Conservation (phyloP, 2,797 vertebrate genomes). For the Rhodeus uyekii region DNA sequence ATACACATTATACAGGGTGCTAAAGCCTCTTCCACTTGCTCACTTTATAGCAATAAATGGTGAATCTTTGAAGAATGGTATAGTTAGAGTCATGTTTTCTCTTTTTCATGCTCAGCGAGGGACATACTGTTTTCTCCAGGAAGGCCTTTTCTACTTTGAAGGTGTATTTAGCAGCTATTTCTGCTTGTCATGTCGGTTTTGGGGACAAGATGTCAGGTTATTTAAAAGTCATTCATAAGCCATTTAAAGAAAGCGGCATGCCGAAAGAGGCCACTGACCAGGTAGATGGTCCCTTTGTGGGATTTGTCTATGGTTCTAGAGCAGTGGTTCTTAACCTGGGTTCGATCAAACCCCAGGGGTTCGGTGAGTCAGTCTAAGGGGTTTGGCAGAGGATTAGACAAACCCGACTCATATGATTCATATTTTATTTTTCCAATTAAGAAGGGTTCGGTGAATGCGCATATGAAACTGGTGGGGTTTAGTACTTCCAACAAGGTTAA, state of each 20-base stretch:
- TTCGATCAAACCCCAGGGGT: too few species aligned
- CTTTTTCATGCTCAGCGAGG: background rate
- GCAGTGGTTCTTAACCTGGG: too few species aligned
- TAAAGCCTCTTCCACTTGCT: background rate
- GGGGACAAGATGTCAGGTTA: background rate
- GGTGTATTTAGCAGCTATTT: conserved; percentile 19
- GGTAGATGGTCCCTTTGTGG: background rate
- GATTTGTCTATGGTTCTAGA: conserved; percentile 17
- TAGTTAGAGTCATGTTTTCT: background rate
- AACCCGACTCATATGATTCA: too few species aligned
- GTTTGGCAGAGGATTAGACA: too few species aligned
- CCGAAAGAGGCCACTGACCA: background rate
- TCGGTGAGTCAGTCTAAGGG: too few species aligned
- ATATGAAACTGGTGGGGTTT: too few species aligned
- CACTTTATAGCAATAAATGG: background rate
- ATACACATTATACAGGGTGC: conserved; percentile 16
- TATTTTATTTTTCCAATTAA: too few species aligned
- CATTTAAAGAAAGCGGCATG: background rate
- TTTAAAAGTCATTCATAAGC: too few species aligned
- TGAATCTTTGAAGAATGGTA: background rate
- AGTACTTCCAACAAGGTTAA: too few species aligned
- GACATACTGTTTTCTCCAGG: conserved; percentile 13
- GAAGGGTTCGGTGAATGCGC: too few species aligned
- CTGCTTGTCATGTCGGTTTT: background rate
- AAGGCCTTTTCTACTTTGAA: conserved; percentile 5